These are phyloP conservation scores for Hybognathus amarus DNA, from an alignment of 2,797 vertebrate genomes.

Conservation along the genomic window DNA sequence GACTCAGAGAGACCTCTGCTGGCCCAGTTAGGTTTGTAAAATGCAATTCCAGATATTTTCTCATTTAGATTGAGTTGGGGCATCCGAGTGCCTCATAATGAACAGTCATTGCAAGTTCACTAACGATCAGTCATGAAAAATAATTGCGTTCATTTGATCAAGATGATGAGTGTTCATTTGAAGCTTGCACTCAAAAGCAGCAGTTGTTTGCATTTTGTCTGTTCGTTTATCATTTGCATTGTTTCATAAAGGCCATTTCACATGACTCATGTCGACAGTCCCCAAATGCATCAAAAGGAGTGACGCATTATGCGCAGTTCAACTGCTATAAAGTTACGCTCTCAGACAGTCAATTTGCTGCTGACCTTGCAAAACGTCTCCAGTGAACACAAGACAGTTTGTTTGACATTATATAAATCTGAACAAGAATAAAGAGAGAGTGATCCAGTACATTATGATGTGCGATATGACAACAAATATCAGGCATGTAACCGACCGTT, in stretches of 20 bases:
- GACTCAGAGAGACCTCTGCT: constrained; percentile 51
- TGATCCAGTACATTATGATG: background rate
- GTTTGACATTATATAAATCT: background rate
- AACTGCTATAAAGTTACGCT: background rate
- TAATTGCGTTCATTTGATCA: constrained; percentile 25
- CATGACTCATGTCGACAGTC: background rate
- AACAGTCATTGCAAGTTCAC: constrained; percentile 16
- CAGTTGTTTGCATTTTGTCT: constrained; percentile 27
- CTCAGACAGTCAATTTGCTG: background rate
- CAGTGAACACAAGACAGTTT: background rate
- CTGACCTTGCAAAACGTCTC: background rate
- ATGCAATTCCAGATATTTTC: background rate
- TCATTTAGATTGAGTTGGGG: background rate
- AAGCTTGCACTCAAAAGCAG: background rate
- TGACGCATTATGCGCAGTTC: background rate
- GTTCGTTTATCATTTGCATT: constrained; percentile 10
- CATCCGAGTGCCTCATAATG: constrained; percentile 23
- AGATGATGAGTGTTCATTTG: constrained; percentile 32
- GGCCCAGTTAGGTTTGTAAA: constrained; percentile 19
- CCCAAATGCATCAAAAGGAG: background rate
- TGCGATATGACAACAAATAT: background rate
- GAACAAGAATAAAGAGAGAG: background rate
- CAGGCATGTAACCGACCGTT: background rate
- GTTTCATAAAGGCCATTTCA: constrained; percentile 10
- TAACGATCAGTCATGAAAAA: constrained; percentile 36